Evolutionary conservation across 2,797 vertebrate genomes (phyloP).

Genomic region (Rhynchonycteris naso): DNA sequence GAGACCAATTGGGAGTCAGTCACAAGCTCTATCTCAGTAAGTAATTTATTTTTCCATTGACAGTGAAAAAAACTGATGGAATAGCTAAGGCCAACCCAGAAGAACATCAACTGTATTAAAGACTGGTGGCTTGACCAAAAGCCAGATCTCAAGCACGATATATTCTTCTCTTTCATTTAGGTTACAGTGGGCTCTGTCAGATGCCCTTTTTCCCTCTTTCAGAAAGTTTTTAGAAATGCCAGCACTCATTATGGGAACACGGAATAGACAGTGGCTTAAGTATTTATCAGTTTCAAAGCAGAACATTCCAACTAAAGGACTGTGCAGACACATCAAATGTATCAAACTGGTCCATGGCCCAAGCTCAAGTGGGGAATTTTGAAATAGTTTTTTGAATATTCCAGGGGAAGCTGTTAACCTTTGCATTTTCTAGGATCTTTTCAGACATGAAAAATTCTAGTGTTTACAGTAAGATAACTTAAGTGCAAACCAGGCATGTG

Average conservation of each 20-base stretch:
- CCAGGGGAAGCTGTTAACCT: slow-evolving; percentile 43
- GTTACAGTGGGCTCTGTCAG: background rate
- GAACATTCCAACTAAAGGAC: slow-evolving; percentile 36
- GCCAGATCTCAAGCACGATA: background rate
- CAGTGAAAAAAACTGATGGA: background rate
- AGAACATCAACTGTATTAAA: slow-evolving; percentile 18
- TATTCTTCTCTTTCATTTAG: slow-evolving; percentile 23
- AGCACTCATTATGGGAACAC: background rate
- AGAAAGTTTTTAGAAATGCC: slow-evolving; percentile 47
- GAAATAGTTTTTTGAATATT: slow-evolving; percentile 36
- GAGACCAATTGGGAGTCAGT: slow-evolving; percentile 94
- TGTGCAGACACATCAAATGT: background rate
- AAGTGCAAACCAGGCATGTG: slow-evolving; percentile 35
- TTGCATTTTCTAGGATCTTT: slow-evolving; percentile 56
- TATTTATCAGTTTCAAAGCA: slow-evolving; percentile 66
- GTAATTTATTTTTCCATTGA: slow-evolving; percentile 82
- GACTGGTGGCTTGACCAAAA: slow-evolving; percentile 23
- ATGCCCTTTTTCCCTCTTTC: background rate
- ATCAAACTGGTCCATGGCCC: background rate
- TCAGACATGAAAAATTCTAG: background rate
- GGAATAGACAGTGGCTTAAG: slow-evolving; percentile 2
- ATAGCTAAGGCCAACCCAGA: slow-evolving; percentile 43
- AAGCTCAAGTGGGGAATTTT: slow-evolving; percentile 36
- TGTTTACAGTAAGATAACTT: slow-evolving; percentile 49
- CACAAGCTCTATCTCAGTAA: slow-evolving; percentile 91